Evolutionary conservation across 2,113 vertebrate genomes (phyloP).

Genomic region (Dicentrarchus labrax): DNA sequence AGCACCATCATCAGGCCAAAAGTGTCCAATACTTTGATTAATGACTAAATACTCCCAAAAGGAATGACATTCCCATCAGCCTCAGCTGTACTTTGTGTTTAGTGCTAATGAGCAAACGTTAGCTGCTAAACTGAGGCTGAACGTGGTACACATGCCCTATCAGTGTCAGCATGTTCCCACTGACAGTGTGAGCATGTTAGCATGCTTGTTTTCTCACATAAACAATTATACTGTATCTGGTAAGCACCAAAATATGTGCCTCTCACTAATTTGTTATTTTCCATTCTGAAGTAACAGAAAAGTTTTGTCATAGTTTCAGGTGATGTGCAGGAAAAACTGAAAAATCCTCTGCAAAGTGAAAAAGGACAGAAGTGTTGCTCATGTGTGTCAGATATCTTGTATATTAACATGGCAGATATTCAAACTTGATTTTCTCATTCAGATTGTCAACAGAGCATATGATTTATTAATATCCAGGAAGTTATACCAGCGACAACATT

Average conservation of each 20-base stretch:
- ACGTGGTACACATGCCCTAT: not conserved
- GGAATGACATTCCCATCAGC: no score
- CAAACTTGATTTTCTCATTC: not conserved
- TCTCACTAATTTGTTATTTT: not conserved
- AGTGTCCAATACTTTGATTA: no score
- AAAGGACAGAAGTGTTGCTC: not conserved
- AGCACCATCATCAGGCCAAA: no score
- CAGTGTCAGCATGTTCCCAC: no score
- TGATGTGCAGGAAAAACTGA: no score
- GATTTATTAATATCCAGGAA: constrained; percentile 1
- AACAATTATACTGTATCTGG: not conserved
- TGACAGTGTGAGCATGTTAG: no score
- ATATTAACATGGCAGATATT: not conserved
- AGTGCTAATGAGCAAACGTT: no score
- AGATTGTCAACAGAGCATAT: not conserved
- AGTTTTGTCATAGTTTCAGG: not conserved
- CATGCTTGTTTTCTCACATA: not conserved
- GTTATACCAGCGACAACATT: constrained; percentile 10
- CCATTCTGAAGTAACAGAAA: not conserved
- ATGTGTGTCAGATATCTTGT: not conserved
- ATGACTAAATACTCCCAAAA: not conserved
- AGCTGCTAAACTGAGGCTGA: not conserved
- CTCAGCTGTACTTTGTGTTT: no score
- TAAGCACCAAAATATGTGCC: not conserved
- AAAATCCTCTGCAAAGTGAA: not conserved